Percentiles rank a stretch among this genome's conserved stretches.
Evolutionary conservation across 2,888 invertebrate genomes (phyloP).

Genomic region (Sycophila texana): DNA sequence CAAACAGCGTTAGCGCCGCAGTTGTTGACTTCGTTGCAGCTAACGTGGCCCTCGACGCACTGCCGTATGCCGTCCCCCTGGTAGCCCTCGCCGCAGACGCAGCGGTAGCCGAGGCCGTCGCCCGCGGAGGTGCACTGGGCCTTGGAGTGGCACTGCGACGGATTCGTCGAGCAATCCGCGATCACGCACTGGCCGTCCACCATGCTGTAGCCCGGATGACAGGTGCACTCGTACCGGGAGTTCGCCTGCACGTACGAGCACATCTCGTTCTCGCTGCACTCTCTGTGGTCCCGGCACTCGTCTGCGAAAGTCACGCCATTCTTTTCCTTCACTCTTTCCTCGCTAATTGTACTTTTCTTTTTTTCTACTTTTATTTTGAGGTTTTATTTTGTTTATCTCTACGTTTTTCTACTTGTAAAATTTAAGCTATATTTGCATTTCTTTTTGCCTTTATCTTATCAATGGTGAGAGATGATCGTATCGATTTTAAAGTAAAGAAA

Average conservation of each 20-base stretch:
- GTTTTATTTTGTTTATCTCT: too few relatives aligned
- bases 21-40: conserved; percentile 85
- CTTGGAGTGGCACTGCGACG: conserved; percentile 77
- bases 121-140: conserved; percentile 75
- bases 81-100: conserved; percentile 81
- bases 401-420: too few relatives aligned
- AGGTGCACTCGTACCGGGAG: conserved; percentile 85
- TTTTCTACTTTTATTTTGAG: too few relatives aligned
- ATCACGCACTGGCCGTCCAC: conserved; percentile 69
- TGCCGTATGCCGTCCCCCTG: conserved; percentile 72
- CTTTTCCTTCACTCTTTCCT: too few relatives aligned
- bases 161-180: conserved; percentile 70
- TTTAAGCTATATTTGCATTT: too few relatives aligned
- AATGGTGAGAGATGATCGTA: too few relatives aligned
- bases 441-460: too few relatives aligned
- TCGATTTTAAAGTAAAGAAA: too few relatives aligned
- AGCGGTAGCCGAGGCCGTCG: conserved; percentile 77
- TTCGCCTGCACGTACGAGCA: conserved; percentile 81
- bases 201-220: conserved; percentile 83
- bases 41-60: conserved; percentile 73
- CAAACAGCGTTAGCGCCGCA: conserved; percentile 90
- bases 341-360: too few relatives aligned
- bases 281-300: conserved; percentile 81
- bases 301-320: conserved; percentile 67
- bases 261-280: conserved; percentile 84